Conservation (phyloP, 1,140 invertebrate genomes). For the Heliconius congener region DNA sequence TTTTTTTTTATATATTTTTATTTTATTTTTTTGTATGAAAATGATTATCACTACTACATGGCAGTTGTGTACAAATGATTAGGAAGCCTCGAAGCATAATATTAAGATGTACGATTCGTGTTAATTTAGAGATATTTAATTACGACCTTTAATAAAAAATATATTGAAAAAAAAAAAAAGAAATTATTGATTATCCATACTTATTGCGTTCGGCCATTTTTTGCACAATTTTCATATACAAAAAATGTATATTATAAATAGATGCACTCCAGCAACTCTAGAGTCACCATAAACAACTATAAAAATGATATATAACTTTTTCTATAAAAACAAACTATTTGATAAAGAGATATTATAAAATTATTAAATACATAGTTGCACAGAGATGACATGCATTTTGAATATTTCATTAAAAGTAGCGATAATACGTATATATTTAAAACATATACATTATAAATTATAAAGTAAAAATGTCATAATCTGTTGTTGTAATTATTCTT, state of each 20-base stretch:
- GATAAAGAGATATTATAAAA: background rate
- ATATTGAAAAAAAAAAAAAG: background rate
- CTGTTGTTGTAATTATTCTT: background rate
- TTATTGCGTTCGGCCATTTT: background rate
- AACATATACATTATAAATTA: too few relatives aligned
- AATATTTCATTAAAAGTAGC: background rate
- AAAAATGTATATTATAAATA: background rate
- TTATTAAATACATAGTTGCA: background rate
- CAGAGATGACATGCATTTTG: background rate
- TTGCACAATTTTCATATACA: background rate
- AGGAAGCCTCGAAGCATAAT: slow-evolving; percentile 6
- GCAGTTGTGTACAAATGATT: background rate
- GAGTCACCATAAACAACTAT: background rate
- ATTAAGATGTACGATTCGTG: background rate
- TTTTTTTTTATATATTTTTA: slow-evolving; percentile 4
- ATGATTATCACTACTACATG: background rate
- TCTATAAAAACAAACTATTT: background rate
- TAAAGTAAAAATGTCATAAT: background rate
- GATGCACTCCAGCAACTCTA: slow-evolving; percentile 2
- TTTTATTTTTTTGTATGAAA: background rate
- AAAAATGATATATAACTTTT: background rate
- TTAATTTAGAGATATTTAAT: background rate
- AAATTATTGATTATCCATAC: background rate
- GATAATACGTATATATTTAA: background rate
- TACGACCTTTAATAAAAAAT: background rate